Evolutionary conservation across 1,140 invertebrate species (phyloP).

Genomic region (Drosophila bocki): DNA sequence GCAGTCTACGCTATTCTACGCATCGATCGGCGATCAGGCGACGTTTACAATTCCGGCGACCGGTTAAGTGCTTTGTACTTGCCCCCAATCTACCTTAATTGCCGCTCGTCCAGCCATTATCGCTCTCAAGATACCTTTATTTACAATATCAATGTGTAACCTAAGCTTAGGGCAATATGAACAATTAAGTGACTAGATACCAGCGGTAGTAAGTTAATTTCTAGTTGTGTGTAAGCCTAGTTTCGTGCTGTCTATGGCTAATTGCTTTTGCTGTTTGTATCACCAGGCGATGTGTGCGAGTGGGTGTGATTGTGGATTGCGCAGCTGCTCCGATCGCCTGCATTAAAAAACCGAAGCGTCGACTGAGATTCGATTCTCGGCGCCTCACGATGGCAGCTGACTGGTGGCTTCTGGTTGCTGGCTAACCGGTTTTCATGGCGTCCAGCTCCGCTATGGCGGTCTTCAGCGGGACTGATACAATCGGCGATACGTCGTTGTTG

Average conservation of each 20-base stretch:
- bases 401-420: neutral
- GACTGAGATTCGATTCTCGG: slow-evolving; percentile 36
- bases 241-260: slow-evolving; percentile 28
- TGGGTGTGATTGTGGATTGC: slow-evolving; percentile 14
- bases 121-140: slow-evolving; percentile 47
- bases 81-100: slow-evolving; percentile 42
- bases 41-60: slow-evolving; percentile 29
- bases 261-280: slow-evolving; percentile 34
- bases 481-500: slow-evolving; percentile 11
- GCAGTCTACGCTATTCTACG: slow-evolving; percentile 10
- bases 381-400: slow-evolving; percentile 27
- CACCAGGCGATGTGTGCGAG: slow-evolving; percentile 30
- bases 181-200: slow-evolving; percentile 60
- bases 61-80: slow-evolving; percentile 65
- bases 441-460: slow-evolving; percentile 65
- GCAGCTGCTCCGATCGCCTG: slow-evolving; percentile 31
- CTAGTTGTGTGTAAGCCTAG: slow-evolving; percentile 38
- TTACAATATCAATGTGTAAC: slow-evolving; percentile 50
- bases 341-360: slow-evolving; percentile 29
- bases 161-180: slow-evolving; percentile 45
- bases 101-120: slow-evolving; percentile 16
- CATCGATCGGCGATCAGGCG: slow-evolving; percentile 73
- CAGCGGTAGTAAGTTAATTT: slow-evolving; percentile 39
- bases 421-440: slow-evolving; percentile 71
- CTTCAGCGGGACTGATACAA: slow-evolving; percentile 32